Percentiles rank a stretch among this genome's conserved stretches.
Conservation (phyloP, 2,797 vertebrate genomes). For the Lepilemur ruficaudatus region DNA sequence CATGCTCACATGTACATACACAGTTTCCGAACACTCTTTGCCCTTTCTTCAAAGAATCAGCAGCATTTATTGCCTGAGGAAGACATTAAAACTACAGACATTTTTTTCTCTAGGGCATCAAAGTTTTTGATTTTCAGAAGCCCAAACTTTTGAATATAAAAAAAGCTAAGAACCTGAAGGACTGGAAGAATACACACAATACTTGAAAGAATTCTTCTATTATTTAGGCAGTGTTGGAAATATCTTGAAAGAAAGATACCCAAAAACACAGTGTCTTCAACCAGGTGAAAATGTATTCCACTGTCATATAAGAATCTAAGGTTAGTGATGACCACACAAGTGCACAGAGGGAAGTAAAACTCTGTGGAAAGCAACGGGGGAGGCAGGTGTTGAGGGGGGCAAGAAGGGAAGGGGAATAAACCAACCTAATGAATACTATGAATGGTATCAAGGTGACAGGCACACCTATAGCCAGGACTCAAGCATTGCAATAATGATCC, state of each 20-base stretch:
- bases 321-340: too few relatives aligned
- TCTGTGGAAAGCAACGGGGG: too few relatives aligned
- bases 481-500: too few relatives aligned
- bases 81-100: constrained; percentile 17
- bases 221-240: neutral
- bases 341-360: too few relatives aligned
- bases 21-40: neutral
- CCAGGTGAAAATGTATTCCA: neutral
- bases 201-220: constrained; percentile 17
- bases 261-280: neutral
- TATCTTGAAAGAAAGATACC: neutral
- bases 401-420: too few relatives aligned
- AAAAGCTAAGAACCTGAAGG: neutral
- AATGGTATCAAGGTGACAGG: too few relatives aligned
- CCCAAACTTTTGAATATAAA: constrained; percentile 17
- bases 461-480: too few relatives aligned
- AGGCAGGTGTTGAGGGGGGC: too few relatives aligned
- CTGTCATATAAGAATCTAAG: neutral
- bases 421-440: too few relatives aligned
- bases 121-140: neutral
- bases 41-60: constrained; percentile 26
- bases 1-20: neutral
- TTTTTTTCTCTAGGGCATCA: neutral
- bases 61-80: neutral
- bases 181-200: neutral